These are phyloP conservation scores for Eumeta japonica DNA, from an alignment of 1,140 invertebrate genomes.

Conservation along the genomic window DNA sequence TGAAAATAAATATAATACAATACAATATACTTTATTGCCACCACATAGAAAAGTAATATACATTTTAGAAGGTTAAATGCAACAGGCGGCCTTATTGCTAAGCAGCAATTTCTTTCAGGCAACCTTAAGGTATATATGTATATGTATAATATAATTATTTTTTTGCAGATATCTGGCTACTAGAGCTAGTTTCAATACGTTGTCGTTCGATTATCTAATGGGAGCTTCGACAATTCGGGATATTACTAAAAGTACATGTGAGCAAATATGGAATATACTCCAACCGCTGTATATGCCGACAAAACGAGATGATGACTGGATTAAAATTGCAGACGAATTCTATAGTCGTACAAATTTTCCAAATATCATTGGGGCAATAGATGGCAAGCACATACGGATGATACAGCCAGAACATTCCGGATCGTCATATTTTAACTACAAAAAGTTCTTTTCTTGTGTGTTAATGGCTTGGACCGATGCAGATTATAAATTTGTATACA, in stretches of 20 bases:
- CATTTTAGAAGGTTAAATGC: too few species aligned
- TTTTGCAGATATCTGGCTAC: constrained; percentile 14
- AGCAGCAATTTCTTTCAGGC: too few species aligned
- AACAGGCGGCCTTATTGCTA: too few species aligned
- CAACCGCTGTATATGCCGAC: constrained; percentile 10
- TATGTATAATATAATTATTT: constrained; percentile 13
- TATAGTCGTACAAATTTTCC: constrained; percentile 43
- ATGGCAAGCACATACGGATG: constrained; percentile 46
- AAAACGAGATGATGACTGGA: constrained; percentile 10
- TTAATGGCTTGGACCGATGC: constrained; percentile 52
- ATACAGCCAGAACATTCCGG: constrained; percentile 24
- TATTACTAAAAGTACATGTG: constrained; percentile 11
- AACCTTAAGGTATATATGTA: not conserved
- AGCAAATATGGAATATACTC: constrained; percentile 12
- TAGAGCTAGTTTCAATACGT: constrained; percentile 8
- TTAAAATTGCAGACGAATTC: constrained; percentile 16
- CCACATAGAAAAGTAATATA: too few species aligned
- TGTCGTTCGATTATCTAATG: constrained; percentile 12
- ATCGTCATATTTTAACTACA: constrained; percentile 52
- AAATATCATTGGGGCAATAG: constrained; percentile 45
- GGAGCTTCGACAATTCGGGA: constrained; percentile 10
- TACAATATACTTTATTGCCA: too few species aligned
- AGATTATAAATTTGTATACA: constrained; percentile 41
- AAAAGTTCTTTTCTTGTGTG: constrained; percentile 47
- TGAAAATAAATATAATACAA: constrained; percentile 13